phyloP scores from a whole-genome alignment of 1,140 invertebrate species.

The Lutraria rhynchaena region DNA sequence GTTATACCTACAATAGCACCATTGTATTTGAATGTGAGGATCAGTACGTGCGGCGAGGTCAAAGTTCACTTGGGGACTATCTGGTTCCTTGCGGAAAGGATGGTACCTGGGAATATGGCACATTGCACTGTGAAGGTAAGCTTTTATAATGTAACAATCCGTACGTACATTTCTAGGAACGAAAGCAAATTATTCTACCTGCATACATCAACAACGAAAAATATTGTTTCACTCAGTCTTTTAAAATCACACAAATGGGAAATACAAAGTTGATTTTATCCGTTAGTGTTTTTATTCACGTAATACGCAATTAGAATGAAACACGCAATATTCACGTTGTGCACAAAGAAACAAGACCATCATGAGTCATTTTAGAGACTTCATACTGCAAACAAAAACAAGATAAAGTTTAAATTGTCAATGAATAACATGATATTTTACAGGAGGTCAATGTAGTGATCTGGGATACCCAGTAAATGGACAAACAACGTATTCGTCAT shows the following conservation, averaged over 20 bases:
- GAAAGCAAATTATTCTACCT: no score
- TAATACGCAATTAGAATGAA: neutral
- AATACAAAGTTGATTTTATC: no score
- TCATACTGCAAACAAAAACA: no score
- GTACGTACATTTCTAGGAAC: no score
- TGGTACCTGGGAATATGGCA: conserved; percentile 44
- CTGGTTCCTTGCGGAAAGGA: conserved; percentile 30
- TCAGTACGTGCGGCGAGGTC: conserved; percentile 23
- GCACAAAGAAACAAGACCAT: no score
- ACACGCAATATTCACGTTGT: neutral
- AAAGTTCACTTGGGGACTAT: conserved; percentile 8
- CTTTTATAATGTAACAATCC: no score
- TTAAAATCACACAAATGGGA: no score
- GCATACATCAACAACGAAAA: no score
- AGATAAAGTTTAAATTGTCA: no score
- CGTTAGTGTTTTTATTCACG: no score
- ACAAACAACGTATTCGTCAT: conserved; percentile 26
- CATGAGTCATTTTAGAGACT: no score
- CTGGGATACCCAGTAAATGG: conserved; percentile 37
- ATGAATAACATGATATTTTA: neutral
- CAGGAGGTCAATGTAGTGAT: conserved; percentile 36
- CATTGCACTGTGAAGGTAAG: conserved; percentile 39
- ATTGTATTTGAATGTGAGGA: conserved; percentile 47
- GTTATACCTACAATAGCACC: conserved; percentile 18
- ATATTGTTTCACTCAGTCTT: no score